A percentile compares a stretch with the other conserved stretches of the same genome.
Evolutionary conservation across 2,888 invertebrate genomes (phyloP).

Genomic region (Nineta flava): DNA sequence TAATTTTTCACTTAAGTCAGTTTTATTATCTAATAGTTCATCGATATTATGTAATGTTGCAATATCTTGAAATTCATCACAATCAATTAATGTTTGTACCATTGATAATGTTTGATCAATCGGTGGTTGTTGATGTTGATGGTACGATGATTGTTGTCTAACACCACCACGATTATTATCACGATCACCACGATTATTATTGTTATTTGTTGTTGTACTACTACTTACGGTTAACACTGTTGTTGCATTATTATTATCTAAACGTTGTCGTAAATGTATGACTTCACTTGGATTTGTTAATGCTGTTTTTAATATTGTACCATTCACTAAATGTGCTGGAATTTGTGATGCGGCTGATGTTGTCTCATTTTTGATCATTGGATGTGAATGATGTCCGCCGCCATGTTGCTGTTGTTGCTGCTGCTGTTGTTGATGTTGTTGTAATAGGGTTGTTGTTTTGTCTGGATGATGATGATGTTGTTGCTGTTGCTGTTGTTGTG

Average conservation of each 20-base stretch:
- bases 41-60: slow-evolving; percentile 84
- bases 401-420: slow-evolving; percentile 16
- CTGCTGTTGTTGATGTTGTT: slow-evolving; percentile 19
- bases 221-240: slow-evolving; percentile 52
- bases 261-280: slow-evolving; percentile 70
- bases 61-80: slow-evolving; percentile 93
- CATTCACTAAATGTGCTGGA: slow-evolving; percentile 72
- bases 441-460: slow-evolving; percentile 17
- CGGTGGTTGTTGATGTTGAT: slow-evolving; percentile 37
- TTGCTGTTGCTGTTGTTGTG: slow-evolving; percentile 12
- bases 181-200: slow-evolving; percentile 24
- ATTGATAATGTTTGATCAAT: slow-evolving; percentile 72
- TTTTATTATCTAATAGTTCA: slow-evolving; percentile 78
- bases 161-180: background rate
- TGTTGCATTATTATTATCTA: slow-evolving; percentile 42
- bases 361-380: slow-evolving; percentile 18
- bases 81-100: slow-evolving; percentile 87
- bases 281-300: slow-evolving; percentile 89
- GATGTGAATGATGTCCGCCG: slow-evolving; percentile 18
- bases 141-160: slow-evolving; percentile 14
- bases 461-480: slow-evolving; percentile 18
- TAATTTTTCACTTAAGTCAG: slow-evolving; percentile 79
- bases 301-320: slow-evolving; percentile 86
- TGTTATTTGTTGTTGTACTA: slow-evolving; percentile 28
- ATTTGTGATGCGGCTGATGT: slow-evolving; percentile 18